Conservation (phyloP, 2,888 invertebrate species). For the Tridacna crocea region DNA sequence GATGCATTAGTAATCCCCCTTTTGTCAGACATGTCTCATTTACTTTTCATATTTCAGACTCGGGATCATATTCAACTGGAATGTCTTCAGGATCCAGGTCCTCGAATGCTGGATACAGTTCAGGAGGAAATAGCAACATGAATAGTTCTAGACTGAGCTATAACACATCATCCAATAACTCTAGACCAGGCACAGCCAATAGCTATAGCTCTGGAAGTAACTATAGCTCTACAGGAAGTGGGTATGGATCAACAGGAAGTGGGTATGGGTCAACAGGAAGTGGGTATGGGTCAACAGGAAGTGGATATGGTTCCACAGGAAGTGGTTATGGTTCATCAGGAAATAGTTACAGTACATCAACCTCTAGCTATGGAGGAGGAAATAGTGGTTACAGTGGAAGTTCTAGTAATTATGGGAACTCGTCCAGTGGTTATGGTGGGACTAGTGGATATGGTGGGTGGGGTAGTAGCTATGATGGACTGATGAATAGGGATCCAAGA, state of each 20-base stretch:
- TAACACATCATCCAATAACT: constrained; percentile 1
- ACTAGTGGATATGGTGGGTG: not conserved
- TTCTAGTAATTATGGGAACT: constrained; percentile 2
- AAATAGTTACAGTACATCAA: not conserved
- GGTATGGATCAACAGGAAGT: constrained; percentile 8
- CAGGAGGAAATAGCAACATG: not conserved
- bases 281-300: not conserved
- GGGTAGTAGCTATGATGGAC: constrained; percentile 14
- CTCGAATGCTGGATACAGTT: constrained; percentile 16
- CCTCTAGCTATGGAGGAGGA: constrained; percentile 4
- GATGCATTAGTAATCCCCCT: no score
- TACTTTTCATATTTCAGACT: not conserved
- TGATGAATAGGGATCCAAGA: constrained; percentile 3
- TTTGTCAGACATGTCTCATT: no score
- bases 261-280: constrained; percentile 6
- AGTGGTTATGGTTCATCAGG: constrained; percentile 1
- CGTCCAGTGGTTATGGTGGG: not conserved
- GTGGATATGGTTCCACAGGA: not conserved
- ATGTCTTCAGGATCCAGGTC: constrained; percentile 23
- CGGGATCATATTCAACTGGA: constrained; percentile 15
- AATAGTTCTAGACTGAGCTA: not conserved
- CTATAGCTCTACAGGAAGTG: constrained; percentile 25
- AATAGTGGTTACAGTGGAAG: constrained; percentile 10
- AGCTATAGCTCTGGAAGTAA: constrained; percentile 15
- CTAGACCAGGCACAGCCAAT: not conserved